Evolutionary conservation across 2,113 vertebrate genomes (phyloP).

Genomic region (Lepus europaeus): DNA sequence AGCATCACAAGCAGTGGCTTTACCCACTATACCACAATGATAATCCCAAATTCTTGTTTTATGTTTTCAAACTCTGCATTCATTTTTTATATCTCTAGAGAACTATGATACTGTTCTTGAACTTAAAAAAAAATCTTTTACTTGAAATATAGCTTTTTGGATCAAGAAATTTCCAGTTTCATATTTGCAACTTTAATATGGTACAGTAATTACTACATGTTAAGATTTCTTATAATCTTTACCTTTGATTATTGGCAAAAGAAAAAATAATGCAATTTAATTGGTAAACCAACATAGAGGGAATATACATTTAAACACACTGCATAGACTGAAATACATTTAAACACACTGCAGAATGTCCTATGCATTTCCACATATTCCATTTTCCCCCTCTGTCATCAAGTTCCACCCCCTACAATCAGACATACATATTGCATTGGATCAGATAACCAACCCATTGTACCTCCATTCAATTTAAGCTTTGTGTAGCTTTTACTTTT

Average conservation of each 20-base stretch:
- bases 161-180: not conserved
- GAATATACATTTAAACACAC: not conserved
- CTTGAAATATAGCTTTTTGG: not conserved
- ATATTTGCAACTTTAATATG: conserved; percentile 1
- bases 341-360: not conserved
- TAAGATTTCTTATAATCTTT: conserved; percentile 63
- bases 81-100: not conserved
- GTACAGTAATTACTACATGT: not conserved
- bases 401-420: not conserved
- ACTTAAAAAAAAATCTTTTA: not conserved
- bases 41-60: conserved; percentile 15
- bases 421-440: not conserved
- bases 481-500: not conserved
- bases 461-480: not conserved
- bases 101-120: conserved; percentile 42
- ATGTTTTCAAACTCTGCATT: conserved; percentile 13
- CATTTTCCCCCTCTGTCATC: not conserved
- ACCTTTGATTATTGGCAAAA: not conserved
- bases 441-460: not conserved
- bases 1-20: no score
- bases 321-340: not conserved
- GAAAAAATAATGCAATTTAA: not conserved
- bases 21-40: not conserved
- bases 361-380: not conserved
- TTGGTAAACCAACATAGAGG: not conserved